A percentile compares a stretch with the other conserved stretches of the same genome.
Evolutionary conservation across 2,797 vertebrate genomes (phyloP).

Genomic region (Labeo calbasu): DNA sequence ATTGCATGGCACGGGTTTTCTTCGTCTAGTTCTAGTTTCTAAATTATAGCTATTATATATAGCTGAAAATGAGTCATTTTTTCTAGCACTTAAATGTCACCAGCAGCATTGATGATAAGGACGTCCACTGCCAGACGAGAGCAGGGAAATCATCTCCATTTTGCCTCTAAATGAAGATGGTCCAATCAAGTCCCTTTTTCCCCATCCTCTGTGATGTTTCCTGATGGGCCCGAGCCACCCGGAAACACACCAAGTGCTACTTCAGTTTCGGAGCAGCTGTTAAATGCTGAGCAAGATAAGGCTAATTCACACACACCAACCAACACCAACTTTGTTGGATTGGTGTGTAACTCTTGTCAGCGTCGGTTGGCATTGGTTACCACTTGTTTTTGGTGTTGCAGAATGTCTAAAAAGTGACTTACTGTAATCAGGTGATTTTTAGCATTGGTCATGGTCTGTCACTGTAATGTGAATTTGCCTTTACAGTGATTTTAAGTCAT

Average conservation of each 20-base stretch:
- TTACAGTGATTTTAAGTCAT: not conserved
- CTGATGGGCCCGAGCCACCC: constrained; percentile 8
- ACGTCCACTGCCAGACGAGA: not conserved
- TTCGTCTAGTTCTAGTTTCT: not conserved
- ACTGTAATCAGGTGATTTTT: not conserved
- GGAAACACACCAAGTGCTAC: constrained; percentile 7
- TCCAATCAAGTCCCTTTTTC: constrained; percentile 22
- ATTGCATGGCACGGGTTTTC: not conserved
- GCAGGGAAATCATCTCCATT: constrained; percentile 4
- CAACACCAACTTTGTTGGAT: not conserved
- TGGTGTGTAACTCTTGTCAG: not conserved
- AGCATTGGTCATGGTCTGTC: not conserved
- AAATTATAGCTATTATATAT: constrained; percentile 1
- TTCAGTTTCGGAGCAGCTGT: constrained; percentile 19
- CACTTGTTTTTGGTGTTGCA: not conserved
- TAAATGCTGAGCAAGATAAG: not conserved
- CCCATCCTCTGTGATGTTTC: constrained; percentile 3
- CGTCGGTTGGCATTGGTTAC: too few relatives aligned
- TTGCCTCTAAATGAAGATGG: not conserved
- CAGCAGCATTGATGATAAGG: not conserved
- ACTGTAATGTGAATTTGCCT: not conserved
- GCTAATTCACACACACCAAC: not conserved
- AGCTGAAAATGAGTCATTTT: not conserved
- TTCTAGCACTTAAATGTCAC: not conserved
- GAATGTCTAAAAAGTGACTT: not conserved